These are phyloP conservation scores for Syrmaticus mikado DNA, from an alignment of 2,113 vertebrate species.

Conservation along the genomic window DNA sequence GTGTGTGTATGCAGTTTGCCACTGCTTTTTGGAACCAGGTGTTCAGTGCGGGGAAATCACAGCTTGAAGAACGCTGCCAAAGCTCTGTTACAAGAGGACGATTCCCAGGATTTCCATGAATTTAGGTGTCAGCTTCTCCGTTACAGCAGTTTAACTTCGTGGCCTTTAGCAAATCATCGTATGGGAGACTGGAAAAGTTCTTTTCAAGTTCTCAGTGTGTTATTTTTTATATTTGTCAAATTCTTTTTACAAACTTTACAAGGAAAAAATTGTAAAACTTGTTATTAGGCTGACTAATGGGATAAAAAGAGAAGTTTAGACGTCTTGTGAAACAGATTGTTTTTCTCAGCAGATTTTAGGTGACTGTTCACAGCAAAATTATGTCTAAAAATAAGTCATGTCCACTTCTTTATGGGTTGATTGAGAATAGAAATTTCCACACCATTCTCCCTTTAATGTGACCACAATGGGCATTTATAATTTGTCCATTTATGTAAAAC, in stretches of 20 bases:
- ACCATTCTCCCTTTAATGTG: slow-evolving; percentile 63
- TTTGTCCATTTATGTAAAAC: slow-evolving; percentile 60
- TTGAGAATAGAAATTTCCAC: slow-evolving; percentile 69
- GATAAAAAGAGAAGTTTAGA: slow-evolving; percentile 60
- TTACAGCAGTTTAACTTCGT: background rate
- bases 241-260: slow-evolving; percentile 45
- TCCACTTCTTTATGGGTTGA: slow-evolving; percentile 57
- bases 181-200: slow-evolving; percentile 40
- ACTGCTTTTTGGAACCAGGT: slow-evolving; percentile 21
- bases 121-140: background rate
- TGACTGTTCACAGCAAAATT: slow-evolving; percentile 51
- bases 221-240: slow-evolving; percentile 45
- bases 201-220: slow-evolving; percentile 47
- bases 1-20: slow-evolving; percentile 3
- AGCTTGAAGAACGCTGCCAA: background rate
- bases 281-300: slow-evolving; percentile 66
- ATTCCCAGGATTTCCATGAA: background rate
- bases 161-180: background rate
- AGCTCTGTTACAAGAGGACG: background rate
- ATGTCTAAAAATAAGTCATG: slow-evolving; percentile 58
- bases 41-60: background rate
- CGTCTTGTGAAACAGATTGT: slow-evolving; percentile 60
- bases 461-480: slow-evolving; percentile 40
- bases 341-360: slow-evolving; percentile 69
- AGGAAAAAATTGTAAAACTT: slow-evolving; percentile 54